Conservation (phyloP, 2,888 invertebrate species). For the Orthonychiurus folsomi region DNA sequence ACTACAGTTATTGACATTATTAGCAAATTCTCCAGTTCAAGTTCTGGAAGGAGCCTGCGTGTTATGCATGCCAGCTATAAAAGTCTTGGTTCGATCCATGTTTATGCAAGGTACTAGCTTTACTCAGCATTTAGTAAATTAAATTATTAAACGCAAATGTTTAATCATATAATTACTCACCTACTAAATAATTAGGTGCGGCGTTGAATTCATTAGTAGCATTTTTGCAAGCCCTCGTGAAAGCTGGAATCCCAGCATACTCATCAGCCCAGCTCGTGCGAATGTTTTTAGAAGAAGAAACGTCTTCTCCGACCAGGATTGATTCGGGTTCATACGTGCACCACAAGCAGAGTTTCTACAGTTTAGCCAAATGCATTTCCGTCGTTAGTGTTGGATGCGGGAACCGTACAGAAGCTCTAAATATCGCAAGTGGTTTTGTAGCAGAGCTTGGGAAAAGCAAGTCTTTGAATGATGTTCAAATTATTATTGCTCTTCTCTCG, state of each 20-base stretch:
- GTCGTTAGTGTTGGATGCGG: constrained; percentile 72
- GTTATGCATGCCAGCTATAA: constrained; percentile 73
- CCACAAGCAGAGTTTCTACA: constrained; percentile 75
- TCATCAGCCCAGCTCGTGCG: constrained; percentile 71
- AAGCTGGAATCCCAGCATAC: constrained; percentile 67
- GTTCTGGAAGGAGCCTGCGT: constrained; percentile 63
- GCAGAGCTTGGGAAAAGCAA: constrained; percentile 61
- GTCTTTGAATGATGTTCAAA: constrained; percentile 64
- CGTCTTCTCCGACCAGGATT: constrained; percentile 43
- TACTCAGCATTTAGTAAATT: too few species aligned
- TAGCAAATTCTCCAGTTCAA: constrained; percentile 66
- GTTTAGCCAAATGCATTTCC: constrained; percentile 92
- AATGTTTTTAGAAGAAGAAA: constrained; percentile 65
- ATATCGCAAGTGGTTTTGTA: constrained; percentile 52
- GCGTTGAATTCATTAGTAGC: constrained; percentile 84
- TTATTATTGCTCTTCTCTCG: constrained; percentile 85
- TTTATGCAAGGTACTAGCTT: constrained; percentile 82
- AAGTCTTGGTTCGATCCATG: constrained; percentile 79
- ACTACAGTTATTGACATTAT: constrained; percentile 69
- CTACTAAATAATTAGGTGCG: constrained; percentile 54
- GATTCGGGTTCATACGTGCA: constrained; percentile 47
- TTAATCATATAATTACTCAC: neutral
- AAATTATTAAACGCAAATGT: neutral
- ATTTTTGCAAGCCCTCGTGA: constrained; percentile 83
- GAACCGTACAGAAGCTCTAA: constrained; percentile 56